Base-by-base conservation (phyloP, 2,888 invertebrate genomes). In the Heliconius ismenius region DNA sequence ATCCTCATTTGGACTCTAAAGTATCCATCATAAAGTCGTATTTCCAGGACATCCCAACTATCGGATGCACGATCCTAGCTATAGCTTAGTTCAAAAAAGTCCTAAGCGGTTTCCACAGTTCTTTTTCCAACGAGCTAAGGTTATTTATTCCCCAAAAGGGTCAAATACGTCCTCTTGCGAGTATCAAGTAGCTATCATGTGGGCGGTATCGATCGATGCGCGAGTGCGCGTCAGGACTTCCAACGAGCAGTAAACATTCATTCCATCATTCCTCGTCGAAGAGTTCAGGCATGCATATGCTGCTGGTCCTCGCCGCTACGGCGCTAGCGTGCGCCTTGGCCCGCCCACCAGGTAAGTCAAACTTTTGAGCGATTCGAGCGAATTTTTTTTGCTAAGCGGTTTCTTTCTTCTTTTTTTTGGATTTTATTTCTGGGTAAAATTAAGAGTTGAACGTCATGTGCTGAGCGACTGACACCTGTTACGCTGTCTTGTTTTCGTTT, bases 131-230 rank as follows among this genome's bases (percentile, higher is more conserved):
- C 21, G 75, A 7, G n/a, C 32, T 75, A 75, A 70, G 62, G 76
- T 76, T 62, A 67, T 26, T 43, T 58, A 26, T 54, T 72, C n/a
- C 15, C 15, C 26, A 36, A 26, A 62, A 32, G 39, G 60, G 64
- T 43, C 73, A 73, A 58, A 70, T 79, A 67, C 24, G 78, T 39
- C 76, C n/a, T 79, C 78, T 76, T 72, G 74, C 21, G 15, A 67
- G 58, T 73, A 78, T 76, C 76, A 80, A 79, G 80, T 81, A 82
- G 83, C 85, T 87, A 88, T 85, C 82, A 91, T 91, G 92, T 93
- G 91, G 92, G 92, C 89, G 92, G 86, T 92, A 93, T 93, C 92
- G 92, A 93, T 93, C 91, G 90, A 85, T 89, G 92, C 92, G 86
- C 86, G 82, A 82, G 85, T 87, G 86, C 89, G 91, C 91, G 89